Conservation (phyloP, 1,140 invertebrate genomes). For the Drosophila lowei region DNA sequence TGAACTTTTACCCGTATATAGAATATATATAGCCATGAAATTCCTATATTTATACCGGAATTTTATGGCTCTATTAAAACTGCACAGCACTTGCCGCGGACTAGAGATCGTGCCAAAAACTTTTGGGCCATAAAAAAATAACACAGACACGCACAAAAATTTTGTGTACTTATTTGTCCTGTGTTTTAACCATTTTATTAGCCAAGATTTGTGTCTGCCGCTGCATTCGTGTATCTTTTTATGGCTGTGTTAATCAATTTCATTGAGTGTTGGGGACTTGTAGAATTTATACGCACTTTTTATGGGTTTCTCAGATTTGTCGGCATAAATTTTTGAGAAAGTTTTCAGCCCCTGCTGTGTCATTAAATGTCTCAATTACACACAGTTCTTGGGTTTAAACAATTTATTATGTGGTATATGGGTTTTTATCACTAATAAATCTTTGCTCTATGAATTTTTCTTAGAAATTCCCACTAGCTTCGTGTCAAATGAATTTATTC, state of each 20-base stretch:
- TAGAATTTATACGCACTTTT: slow-evolving; percentile 22
- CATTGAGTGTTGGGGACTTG: slow-evolving; percentile 52
- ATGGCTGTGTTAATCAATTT: slow-evolving; percentile 61
- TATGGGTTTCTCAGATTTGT: slow-evolving; percentile 33
- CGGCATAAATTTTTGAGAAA: slow-evolving; percentile 25
- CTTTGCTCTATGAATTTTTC: slow-evolving; percentile 1
- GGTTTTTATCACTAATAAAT: slow-evolving; percentile 8
- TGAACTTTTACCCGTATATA: slow-evolving; percentile 19
- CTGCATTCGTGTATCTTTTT: slow-evolving; percentile 47
- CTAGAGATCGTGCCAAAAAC: slow-evolving; percentile 48
- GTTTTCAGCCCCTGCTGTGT: slow-evolving; percentile 30
- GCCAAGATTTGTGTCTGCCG: slow-evolving; percentile 55
- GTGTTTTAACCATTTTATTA: slow-evolving; percentile 50
- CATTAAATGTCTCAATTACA: slow-evolving; percentile 50
- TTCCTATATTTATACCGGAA: slow-evolving; percentile 56
- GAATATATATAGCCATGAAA: slow-evolving; percentile 11
- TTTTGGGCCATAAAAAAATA: slow-evolving; percentile 45
- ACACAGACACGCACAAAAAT: slow-evolving; percentile 2
- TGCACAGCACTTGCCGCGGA: slow-evolving; percentile 58
- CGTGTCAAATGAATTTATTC: slow-evolving; percentile 6
- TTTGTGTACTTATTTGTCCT: slow-evolving; percentile 11
- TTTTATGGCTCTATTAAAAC: slow-evolving; percentile 68
- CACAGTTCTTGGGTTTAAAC: slow-evolving; percentile 10
- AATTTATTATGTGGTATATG: slow-evolving; percentile 18
- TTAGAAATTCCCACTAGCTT: background rate